phyloP scores from a whole-genome alignment of 2,113 vertebrate genomes.

The Mugil cephalus region DNA sequence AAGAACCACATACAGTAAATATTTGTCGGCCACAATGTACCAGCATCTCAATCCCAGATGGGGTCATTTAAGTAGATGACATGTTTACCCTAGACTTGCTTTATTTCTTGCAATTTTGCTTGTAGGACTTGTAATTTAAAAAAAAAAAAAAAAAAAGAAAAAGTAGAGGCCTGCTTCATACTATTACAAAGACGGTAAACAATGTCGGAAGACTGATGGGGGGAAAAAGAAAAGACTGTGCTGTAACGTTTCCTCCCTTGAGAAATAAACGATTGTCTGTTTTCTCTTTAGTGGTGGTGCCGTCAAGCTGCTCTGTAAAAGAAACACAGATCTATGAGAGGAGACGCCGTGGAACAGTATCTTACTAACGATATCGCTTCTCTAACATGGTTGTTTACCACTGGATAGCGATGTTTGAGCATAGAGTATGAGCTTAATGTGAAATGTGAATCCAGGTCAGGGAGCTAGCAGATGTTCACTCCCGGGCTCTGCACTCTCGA shows the following conservation, averaged over 20 bases:
- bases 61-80: neutral
- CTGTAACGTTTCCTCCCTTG: slow-evolving; percentile 10
- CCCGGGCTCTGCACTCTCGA: neutral
- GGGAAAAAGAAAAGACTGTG: slow-evolving; percentile 2
- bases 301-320: slow-evolving; percentile 7
- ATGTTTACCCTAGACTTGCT: slow-evolving; percentile 1
- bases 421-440: neutral
- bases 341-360: neutral
- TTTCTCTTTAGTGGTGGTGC: neutral
- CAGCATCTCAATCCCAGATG: neutral
- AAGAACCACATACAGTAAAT: neutral
- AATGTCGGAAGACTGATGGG: slow-evolving; percentile 14
- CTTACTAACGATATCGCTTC: neutral
- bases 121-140: slow-evolving; percentile 11
- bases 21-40: neutral
- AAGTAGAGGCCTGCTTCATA: slow-evolving; percentile 1
- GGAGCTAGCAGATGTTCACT: slow-evolving; percentile 4
- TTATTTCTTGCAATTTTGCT: slow-evolving; percentile 20
- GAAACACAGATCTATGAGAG: slow-evolving; percentile 19
- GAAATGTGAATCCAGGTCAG: slow-evolving; percentile 1
- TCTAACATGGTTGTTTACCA: neutral
- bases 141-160: slow-evolving; percentile 22
- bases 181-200: slow-evolving; percentile 17
- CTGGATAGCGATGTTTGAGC: neutral
- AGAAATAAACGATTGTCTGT: neutral